Evolutionary conservation across 1,140 invertebrate species (phyloP), one percentile per base, ranked within the genome.

Genomic region (Drosophila ercepeae): DNA sequence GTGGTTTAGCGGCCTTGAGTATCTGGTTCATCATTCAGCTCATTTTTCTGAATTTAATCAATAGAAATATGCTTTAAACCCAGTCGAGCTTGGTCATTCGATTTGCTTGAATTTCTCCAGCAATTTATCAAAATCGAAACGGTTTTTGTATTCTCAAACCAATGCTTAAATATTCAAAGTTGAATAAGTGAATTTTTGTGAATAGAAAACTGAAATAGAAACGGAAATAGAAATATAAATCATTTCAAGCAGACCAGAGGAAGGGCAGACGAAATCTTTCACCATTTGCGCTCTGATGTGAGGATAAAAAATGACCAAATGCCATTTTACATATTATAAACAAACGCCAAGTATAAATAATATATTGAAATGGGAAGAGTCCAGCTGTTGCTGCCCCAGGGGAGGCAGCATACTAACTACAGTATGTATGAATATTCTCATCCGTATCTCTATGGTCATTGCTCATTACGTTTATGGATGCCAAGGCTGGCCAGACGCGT

Each of bases 401-500:
- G 39, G n/a, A 51, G 41, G 23, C 4, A n/a, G n/a, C 9, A 19
- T 3, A 16, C 49, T 23, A 34, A n/a, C 25, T 1, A 21, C 49
- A 51, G 11, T 6, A 11, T 4, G 32, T 34, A 13, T 29, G 25
- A 58, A 64, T 48, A 36, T 48, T 27, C 29, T 8, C 54, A 64
- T 60, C 32, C 11, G 46, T 67, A 23, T 68, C 25, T 45, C 11
- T 36, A 44, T 45, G 21, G 59, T 51, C 21, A 54, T 68, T 65
- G 58, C 45, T 63, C 23, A 41, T 65, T 54, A 52, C 41, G 23
- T 46, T 54, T 68, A 67, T 68, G 64, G 48, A 54, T 46, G 49
- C 48, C 64, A 68, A 65, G 60, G 60, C 64, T 45, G 64, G 25
- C 61, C 41, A 50, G 21, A 27, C 23, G 18, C 18, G 61, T 63